These are phyloP conservation scores for Mormoops blainvillei DNA, from an alignment of 2,113 vertebrate genomes.

Conservation along the genomic window DNA sequence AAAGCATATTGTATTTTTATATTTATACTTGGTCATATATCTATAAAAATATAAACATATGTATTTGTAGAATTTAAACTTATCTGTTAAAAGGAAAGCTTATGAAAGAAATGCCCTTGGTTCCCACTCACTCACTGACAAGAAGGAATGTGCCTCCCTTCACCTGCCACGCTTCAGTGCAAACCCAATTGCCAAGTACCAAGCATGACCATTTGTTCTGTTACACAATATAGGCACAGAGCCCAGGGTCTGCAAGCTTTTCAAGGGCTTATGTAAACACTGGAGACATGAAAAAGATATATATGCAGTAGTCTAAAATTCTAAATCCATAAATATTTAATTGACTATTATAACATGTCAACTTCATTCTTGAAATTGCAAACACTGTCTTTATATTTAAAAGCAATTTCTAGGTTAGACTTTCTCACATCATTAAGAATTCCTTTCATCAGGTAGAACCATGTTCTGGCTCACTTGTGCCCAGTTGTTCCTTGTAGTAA, in stretches of 20 bases:
- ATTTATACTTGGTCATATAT: not conserved
- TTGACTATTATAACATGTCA: not conserved
- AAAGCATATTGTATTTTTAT: not conserved
- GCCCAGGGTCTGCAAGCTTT: not conserved
- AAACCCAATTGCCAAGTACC: not conserved
- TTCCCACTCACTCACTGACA: not conserved
- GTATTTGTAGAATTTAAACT: constrained; percentile 5
- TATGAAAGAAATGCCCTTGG: not conserved
- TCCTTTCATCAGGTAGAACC: not conserved
- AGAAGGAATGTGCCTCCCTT: not conserved
- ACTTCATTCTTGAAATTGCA: not conserved
- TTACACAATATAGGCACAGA: not conserved
- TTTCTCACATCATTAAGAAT: not conserved
- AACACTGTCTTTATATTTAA: not conserved
- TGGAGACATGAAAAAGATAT: not conserved
- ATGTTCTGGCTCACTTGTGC: not conserved
- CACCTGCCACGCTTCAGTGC: not conserved
- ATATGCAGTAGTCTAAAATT: no score
- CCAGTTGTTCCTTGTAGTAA: not conserved
- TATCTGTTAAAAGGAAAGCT: not conserved
- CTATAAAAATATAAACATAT: not conserved
- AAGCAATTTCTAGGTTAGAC: not conserved
- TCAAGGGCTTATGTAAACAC: not conserved
- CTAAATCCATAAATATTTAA: not conserved
- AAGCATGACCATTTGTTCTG: not conserved